Percentiles rank a stretch among this genome's conserved stretches.
Conservation (phyloP, 2,888 invertebrate species). For the Strigamia maritima region DNA sequence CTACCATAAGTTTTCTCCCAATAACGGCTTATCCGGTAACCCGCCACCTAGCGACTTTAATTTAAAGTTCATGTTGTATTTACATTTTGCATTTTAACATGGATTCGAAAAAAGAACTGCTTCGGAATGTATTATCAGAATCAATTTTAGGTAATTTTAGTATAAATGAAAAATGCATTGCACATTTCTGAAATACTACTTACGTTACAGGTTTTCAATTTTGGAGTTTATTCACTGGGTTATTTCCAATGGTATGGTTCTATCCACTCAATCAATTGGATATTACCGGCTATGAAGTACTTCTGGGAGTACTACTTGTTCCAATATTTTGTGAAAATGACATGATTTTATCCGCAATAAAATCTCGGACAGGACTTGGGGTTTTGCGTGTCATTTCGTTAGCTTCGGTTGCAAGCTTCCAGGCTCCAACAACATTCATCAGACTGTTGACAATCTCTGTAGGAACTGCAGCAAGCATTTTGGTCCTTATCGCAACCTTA, state of each 20-base stretch:
- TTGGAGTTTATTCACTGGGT: not conserved
- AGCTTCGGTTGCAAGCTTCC: slow-evolving; percentile 50
- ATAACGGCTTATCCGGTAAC: not conserved
- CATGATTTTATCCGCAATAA: slow-evolving; percentile 38
- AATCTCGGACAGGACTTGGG: slow-evolving; percentile 42
- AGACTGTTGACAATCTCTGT: slow-evolving; percentile 49
- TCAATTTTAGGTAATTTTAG: not conserved
- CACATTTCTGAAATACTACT: not conserved
- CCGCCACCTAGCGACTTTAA: not conserved
- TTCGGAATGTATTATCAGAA: not conserved
- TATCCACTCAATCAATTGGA: slow-evolving; percentile 53
- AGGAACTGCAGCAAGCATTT: slow-evolving; percentile 49
- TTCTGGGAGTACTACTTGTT: slow-evolving; percentile 49
- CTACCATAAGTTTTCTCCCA: too few species aligned
- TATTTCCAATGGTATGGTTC: slow-evolving; percentile 42
- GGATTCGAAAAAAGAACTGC: not conserved
- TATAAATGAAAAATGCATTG: not conserved
- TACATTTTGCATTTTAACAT: too few species aligned
- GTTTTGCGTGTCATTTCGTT: slow-evolving; percentile 47
- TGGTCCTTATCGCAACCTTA: slow-evolving; percentile 49
- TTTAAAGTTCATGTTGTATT: not conserved
- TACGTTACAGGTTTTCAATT: not conserved
- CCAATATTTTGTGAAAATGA: slow-evolving; percentile 46
- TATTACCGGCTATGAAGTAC: slow-evolving; percentile 53
- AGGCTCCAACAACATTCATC: slow-evolving; percentile 43